These are phyloP conservation scores for Porites rus DNA, from an alignment of 92 coral and sea anemone species.

Conservation along the genomic window DNA sequence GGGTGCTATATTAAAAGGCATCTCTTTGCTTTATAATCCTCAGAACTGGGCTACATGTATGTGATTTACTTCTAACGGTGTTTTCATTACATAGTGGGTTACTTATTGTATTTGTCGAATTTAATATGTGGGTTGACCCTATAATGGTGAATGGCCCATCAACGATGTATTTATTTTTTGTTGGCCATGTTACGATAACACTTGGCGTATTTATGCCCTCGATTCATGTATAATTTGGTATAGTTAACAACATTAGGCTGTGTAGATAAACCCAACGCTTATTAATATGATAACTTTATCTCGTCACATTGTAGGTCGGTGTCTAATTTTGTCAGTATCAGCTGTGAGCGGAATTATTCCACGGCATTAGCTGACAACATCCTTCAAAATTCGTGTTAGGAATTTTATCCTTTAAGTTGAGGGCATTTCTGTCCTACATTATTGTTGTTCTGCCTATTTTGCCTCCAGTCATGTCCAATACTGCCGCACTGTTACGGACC, in stretches of 20 bases:
- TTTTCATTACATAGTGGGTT: background rate
- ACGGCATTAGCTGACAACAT: slow-evolving; percentile 8
- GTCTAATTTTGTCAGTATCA: background rate
- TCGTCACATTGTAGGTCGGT: background rate
- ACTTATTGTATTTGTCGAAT: background rate
- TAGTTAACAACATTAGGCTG: background rate
- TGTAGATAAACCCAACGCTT: background rate
- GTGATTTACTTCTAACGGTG: background rate
- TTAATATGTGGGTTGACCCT: background rate
- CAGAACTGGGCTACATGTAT: background rate
- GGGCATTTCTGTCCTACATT: background rate
- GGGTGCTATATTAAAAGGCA: slow-evolving; percentile 1
- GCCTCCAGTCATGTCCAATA: too few species aligned
- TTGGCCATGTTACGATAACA: background rate
- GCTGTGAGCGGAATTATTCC: background rate
- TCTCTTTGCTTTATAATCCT: slow-evolving; percentile 3
- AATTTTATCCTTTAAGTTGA: background rate
- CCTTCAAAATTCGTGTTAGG: background rate
- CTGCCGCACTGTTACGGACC: too few species aligned
- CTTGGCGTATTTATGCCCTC: background rate
- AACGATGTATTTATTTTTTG: background rate
- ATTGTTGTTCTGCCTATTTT: background rate
- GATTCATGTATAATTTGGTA: background rate
- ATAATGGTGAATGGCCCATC: background rate
- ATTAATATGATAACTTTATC: background rate